These are phyloP conservation scores for Labeo calbasu DNA, from an alignment of 2,797 vertebrate genomes.

Conservation along the genomic window DNA sequence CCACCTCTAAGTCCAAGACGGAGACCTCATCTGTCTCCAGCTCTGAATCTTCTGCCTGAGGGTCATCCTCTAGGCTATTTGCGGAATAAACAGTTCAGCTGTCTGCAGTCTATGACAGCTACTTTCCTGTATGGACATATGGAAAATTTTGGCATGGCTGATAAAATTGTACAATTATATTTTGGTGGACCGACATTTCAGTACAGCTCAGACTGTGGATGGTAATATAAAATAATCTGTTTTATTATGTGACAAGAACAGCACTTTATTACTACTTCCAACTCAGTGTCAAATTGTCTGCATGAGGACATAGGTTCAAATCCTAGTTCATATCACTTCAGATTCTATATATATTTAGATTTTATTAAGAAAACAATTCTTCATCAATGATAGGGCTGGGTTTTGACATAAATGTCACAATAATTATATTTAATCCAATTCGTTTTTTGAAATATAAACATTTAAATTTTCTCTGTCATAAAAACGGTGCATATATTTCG, in stretches of 20 bases:
- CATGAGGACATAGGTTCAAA: no score
- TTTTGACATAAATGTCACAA: no score
- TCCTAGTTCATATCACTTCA: neutral
- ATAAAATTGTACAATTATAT: constrained; percentile 48
- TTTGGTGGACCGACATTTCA: constrained; percentile 75
- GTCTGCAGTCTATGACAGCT: constrained; percentile 72
- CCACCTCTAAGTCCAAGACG: constrained; percentile 83
- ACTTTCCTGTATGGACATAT: constrained; percentile 70
- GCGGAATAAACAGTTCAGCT: constrained; percentile 70
- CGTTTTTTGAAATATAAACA: no score
- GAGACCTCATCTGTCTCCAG: constrained; percentile 88
- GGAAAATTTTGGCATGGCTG: constrained; percentile 71
- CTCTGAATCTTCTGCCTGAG: constrained; percentile 91
- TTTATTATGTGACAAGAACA: neutral
- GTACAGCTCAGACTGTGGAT: constrained; percentile 24
- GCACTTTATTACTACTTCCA: neutral
- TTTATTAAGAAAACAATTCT: no score
- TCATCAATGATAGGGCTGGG: no score
- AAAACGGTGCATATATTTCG: no score
- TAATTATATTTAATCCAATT: no score
- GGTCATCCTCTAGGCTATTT: constrained; percentile 62
- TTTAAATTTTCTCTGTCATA: no score
- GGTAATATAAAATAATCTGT: neutral
- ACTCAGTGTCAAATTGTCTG: neutral
- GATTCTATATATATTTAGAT: neutral